A percentile compares a stretch with the other conserved stretches of the same genome.
Evolutionary conservation across 2,797 vertebrate species (phyloP).

Genomic region (Pempheris klunzingeri): DNA sequence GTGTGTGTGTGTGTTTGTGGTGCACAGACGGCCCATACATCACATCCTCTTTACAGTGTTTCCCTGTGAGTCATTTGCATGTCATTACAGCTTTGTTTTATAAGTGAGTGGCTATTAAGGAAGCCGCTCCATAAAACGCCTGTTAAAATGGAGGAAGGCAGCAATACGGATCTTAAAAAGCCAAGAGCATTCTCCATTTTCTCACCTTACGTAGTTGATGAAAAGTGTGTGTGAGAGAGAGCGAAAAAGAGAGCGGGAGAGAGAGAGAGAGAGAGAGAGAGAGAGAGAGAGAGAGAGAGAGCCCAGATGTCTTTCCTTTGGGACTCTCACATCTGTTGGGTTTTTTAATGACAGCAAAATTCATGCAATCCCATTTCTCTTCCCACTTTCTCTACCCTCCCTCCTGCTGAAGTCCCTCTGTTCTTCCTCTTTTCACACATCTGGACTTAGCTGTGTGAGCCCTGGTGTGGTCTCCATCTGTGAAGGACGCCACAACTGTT

Average conservation of each 20-base stretch:
- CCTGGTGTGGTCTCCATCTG: conserved; percentile 87
- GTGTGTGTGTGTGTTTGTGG: conserved; percentile 64
- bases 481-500: conserved; percentile 85
- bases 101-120: conserved; percentile 86
- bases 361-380: conserved; percentile 88
- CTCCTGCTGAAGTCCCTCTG: conserved; percentile 76
- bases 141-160: conserved; percentile 83
- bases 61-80: conserved; percentile 86
- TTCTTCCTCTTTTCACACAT: conserved; percentile 83
- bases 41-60: conserved; percentile 85
- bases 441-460: conserved; percentile 80
- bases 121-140: conserved; percentile 83
- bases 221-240: conserved; percentile 50
- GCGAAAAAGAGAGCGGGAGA: conserved; percentile 18
- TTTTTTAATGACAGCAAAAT: conserved; percentile 91
- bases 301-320: conserved; percentile 91
- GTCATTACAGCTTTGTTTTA: conserved; percentile 87
- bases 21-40: conserved; percentile 83
- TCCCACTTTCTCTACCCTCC: conserved; percentile 74
- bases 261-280: conserved; percentile 23
- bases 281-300: conserved; percentile 39
- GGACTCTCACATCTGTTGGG: conserved; percentile 92
- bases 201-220: conserved; percentile 72
- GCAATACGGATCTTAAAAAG: conserved; percentile 83
- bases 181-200: conserved; percentile 77